phyloP scores from a whole-genome alignment of 53 echinoderm and acorn worm species.

The Glandiceps talaboti region DNA sequence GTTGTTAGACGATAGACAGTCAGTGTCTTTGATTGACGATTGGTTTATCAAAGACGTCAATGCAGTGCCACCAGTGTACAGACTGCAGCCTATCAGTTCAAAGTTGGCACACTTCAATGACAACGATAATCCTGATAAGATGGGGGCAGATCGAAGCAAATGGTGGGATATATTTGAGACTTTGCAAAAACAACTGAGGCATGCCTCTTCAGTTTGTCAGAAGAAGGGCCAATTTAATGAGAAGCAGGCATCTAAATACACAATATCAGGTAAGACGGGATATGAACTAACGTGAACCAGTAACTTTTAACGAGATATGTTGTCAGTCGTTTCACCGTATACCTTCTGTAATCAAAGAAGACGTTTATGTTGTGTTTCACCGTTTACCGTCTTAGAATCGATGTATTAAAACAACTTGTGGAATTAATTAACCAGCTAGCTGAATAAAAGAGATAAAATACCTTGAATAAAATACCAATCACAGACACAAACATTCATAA shows the following conservation, averaged over 20 bases:
- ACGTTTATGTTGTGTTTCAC: too few relatives aligned
- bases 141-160: slow-evolving; percentile 15
- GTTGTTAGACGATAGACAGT: slow-evolving; percentile 1
- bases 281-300: too few relatives aligned
- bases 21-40: slow-evolving; percentile 15
- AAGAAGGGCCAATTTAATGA: neutral
- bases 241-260: slow-evolving; percentile 22
- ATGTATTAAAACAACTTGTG: too few relatives aligned
- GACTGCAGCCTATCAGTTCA: slow-evolving; percentile 35
- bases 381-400: too few relatives aligned
- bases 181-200: slow-evolving; percentile 22
- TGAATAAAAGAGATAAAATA: too few relatives aligned
- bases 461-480: too few relatives aligned
- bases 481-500: too few relatives aligned
- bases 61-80: slow-evolving; percentile 19
- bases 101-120: slow-evolving; percentile 21
- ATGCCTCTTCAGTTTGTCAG: slow-evolving; percentile 14
- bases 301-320: too few relatives aligned
- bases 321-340: too few relatives aligned
- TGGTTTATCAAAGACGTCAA: slow-evolving; percentile 34
- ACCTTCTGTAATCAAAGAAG: too few relatives aligned
- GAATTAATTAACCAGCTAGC: too few relatives aligned
- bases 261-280: slow-evolving; percentile 27
- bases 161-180: slow-evolving; percentile 36
- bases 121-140: slow-evolving; percentile 21